A percentile compares a stretch with the other conserved stretches of the same genome.
Conservation (phyloP, 2,113 vertebrate genomes). For the Gobio gobio region DNA sequence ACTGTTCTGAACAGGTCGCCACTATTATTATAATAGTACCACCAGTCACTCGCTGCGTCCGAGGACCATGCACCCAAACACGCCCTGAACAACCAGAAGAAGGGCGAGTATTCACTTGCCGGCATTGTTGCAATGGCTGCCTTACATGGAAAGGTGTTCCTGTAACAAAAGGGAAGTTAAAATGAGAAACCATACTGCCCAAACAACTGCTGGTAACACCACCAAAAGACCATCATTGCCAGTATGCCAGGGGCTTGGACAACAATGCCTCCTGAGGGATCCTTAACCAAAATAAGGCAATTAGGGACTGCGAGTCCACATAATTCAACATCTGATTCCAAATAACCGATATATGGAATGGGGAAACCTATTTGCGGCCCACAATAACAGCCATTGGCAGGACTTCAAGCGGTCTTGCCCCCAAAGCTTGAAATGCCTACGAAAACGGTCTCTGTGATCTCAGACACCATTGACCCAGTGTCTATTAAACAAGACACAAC, state of each 20-base stretch:
- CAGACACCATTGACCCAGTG: too few relatives aligned
- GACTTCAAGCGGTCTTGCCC: background rate
- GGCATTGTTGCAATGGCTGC: slow-evolving; percentile 14
- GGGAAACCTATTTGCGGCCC: background rate
- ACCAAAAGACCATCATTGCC: background rate
- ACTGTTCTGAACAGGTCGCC: background rate
- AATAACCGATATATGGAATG: too few relatives aligned
- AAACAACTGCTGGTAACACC: too few relatives aligned
- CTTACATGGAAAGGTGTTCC: background rate
- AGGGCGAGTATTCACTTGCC: background rate
- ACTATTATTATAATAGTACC: slow-evolving; percentile 26
- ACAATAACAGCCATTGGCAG: slow-evolving; percentile 31
- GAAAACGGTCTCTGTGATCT: too few relatives aligned
- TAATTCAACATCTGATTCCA: background rate
- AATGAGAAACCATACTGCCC: background rate
- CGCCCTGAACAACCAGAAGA: too few relatives aligned
- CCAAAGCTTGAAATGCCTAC: background rate
- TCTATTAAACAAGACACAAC: too few relatives aligned
- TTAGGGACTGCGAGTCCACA: background rate
- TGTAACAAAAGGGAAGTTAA: background rate
- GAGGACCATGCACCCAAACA: background rate
- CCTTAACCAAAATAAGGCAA: slow-evolving; percentile 33
- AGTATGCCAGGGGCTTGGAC: background rate
- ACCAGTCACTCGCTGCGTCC: background rate
- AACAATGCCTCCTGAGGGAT: background rate